Evolutionary conservation across 2,888 invertebrate species (phyloP).

Genomic region (Agriopis leucophaearia): DNA sequence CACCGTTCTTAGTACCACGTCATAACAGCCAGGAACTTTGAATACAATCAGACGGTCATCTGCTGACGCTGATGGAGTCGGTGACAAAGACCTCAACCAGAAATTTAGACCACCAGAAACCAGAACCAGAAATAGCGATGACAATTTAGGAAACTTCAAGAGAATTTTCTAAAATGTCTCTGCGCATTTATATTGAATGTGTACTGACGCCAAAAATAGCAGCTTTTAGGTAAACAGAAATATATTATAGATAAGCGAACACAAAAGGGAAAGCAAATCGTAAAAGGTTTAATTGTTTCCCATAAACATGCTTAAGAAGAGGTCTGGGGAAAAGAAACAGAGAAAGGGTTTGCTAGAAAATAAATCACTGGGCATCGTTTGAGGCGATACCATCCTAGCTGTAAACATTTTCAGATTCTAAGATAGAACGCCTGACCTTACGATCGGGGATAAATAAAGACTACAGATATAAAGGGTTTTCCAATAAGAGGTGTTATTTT

Average conservation of each 20-base stretch:
- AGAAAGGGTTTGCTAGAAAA: background rate
- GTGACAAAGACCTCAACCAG: background rate
- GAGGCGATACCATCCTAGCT: background rate
- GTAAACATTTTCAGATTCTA: background rate
- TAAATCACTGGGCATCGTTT: background rate
- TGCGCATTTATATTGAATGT: too few relatives aligned
- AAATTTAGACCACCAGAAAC: background rate
- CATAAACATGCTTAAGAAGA: slow-evolving; percentile 1
- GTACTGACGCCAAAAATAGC: too few relatives aligned
- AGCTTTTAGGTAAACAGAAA: background rate
- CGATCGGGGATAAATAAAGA: background rate
- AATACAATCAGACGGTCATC: background rate
- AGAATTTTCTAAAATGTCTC: background rate
- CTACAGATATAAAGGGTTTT: background rate
- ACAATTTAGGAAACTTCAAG: background rate
- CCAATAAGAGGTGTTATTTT: too few relatives aligned
- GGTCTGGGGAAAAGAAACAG: background rate
- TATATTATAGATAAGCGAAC: slow-evolving; percentile 7
- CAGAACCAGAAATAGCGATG: background rate
- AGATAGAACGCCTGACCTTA: background rate
- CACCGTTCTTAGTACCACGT: background rate
- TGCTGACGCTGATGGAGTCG: background rate
- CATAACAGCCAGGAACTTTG: background rate
- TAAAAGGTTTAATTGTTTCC: slow-evolving; percentile 20
- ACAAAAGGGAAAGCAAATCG: slow-evolving; percentile 13